phyloP scores from a whole-genome alignment of 1,140 invertebrate genomes.

The Ridgeia piscesae region DNA sequence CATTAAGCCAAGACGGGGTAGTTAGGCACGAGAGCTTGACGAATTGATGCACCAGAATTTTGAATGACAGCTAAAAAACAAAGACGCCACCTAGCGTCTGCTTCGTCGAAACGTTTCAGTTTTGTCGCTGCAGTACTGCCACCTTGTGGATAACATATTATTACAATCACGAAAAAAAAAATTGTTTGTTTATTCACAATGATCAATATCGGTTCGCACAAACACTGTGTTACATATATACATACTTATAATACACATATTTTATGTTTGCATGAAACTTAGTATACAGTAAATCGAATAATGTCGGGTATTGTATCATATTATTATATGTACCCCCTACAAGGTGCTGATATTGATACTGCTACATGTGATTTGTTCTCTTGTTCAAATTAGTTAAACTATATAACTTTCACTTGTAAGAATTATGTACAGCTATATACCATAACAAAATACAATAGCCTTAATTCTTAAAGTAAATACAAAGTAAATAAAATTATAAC shows the following conservation, averaged over 20 bases:
- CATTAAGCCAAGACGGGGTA: no score
- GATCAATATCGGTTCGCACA: neutral
- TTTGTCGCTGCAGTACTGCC: no score
- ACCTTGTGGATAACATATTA: no score
- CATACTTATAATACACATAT: neutral
- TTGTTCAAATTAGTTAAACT: neutral
- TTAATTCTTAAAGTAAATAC: neutral
- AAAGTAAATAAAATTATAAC: neutral
- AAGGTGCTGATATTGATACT: neutral
- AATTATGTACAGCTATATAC: neutral
- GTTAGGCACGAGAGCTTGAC: no score
- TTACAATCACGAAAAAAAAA: no score
- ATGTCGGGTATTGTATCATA: neutral
- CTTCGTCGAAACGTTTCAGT: no score
- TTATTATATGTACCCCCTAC: neutral
- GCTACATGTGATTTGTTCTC: neutral
- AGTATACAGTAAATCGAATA: neutral
- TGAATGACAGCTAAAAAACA: no score
- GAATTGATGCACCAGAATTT: no score
- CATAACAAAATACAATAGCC: neutral
- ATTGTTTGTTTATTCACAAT: neutral
- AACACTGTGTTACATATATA: neutral
- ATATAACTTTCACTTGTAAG: neutral
- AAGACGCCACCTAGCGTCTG: no score
- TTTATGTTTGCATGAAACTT: no score